Evolutionary conservation across 2,888 invertebrate species (phyloP), one percentile per base, ranked within the genome.

Genomic region (Prionchulus punctatus): DNA sequence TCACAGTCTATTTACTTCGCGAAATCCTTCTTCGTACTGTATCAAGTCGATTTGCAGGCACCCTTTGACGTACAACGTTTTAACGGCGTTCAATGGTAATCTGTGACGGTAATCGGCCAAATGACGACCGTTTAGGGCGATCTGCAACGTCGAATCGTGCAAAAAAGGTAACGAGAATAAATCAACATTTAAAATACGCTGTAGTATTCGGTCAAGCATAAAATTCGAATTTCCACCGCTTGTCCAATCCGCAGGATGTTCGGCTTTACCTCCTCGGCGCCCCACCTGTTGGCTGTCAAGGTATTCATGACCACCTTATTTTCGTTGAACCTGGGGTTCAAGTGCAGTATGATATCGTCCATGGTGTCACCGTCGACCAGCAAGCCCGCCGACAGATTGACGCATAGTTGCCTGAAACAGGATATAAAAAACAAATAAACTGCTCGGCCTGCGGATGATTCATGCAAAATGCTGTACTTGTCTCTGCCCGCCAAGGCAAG

Each of bases 341-440:
- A 50, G 45, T 57, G 57, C 2, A 57, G 30, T 2, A 55, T 55
- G 31, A 57, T 50, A 55, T 57, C 42, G 42, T 57, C 57, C n/a
- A 25, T 23, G 12, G 43, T 26, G 26, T 55, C 53, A 18, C 58
- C 58, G 31, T 55, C 55, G 45, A 55, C 58, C 51, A 58, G 27
- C 27, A 55, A 50, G 47, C 58, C 58, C 47, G 52, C 55, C 15
- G 23, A 23, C 30, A 58, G 30, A 47, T 58, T 51, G n/a, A 58
- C 30, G 1, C 7, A 26, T 25, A 58, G 47, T 15, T 56, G 45
- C 28, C 58, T 58, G 53, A 30, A 53, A 30, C 18, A 31, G 21
- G 4, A 27, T n/a, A 21, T 23, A n/a, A n/a, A n/a, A n/a, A n/a
- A n/a, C n/a, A n/a, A n/a, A 12, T 23, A 7, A 21, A 12, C n/a